These are phyloP conservation scores for Daboia siamensis DNA, from an alignment of 2,113 vertebrate species.

Conservation along the genomic window DNA sequence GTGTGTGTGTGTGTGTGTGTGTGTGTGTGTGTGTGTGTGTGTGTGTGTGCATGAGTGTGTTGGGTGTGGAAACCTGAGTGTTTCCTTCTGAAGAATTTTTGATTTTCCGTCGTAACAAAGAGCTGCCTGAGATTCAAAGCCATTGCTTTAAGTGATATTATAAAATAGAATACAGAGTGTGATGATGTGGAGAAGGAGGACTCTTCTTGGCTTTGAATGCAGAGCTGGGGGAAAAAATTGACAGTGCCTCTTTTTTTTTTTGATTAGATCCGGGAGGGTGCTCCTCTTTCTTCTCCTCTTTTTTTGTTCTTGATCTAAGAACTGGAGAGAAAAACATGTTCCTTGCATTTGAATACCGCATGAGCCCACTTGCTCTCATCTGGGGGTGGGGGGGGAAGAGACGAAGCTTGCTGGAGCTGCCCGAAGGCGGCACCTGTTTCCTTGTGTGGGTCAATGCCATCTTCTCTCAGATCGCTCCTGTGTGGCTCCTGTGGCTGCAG, in stretches of 20 bases:
- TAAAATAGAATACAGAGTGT: conserved; percentile 96
- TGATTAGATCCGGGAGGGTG: conserved; percentile 68
- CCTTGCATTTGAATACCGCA: conserved; percentile 86
- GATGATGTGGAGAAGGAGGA: conserved; percentile 78
- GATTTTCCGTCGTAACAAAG: conserved; percentile 97
- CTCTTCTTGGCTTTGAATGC: conserved; percentile 85
- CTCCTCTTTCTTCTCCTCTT: neutral
- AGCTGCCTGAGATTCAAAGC: conserved; percentile 98
- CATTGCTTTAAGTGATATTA: conserved; percentile 98
- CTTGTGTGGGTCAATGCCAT: conserved; percentile 84
- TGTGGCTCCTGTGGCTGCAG: conserved; percentile 75
- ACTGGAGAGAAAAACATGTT: conserved; percentile 75
- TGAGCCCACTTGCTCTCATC: conserved; percentile 67
- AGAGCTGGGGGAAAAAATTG: conserved; percentile 79
- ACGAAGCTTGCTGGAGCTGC: conserved; percentile 76
- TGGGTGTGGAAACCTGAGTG: neutral
- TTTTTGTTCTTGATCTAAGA: conserved; percentile 91
- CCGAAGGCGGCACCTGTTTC: conserved; percentile 85
- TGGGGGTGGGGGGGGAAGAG: conserved; percentile 68
- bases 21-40: neutral
- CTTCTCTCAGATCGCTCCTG: conserved; percentile 79
- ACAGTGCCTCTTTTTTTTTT: conserved; percentile 75
- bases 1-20: neutral
- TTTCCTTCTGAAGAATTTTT: conserved; percentile 99
- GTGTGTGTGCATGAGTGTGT: neutral